Evolutionary conservation across 1,140 invertebrate genomes (phyloP).

Genomic region (Mylabris phalerata): DNA sequence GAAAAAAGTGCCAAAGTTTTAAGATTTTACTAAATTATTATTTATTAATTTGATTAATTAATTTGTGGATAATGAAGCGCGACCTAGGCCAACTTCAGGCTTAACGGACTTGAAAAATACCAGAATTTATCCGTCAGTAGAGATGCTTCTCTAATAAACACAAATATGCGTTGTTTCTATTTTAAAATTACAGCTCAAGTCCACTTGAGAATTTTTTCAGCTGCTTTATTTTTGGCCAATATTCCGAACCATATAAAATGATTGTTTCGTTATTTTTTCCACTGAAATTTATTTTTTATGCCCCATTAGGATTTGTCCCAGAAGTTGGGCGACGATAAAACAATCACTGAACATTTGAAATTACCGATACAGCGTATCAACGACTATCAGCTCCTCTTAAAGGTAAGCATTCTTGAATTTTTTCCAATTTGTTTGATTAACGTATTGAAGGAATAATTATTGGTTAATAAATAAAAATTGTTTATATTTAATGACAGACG

Average conservation of each 20-base stretch:
- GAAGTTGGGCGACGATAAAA: constrained; percentile 82
- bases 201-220: not conserved
- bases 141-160: not conserved
- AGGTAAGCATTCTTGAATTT: constrained; percentile 53
- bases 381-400: constrained; percentile 92
- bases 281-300: constrained; percentile 30
- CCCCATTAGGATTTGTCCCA: constrained; percentile 70
- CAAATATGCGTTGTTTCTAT: not conserved
- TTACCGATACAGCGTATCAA: constrained; percentile 92
- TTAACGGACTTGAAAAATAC: too few relatives aligned
- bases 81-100: too few relatives aligned
- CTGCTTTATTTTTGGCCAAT: not conserved
- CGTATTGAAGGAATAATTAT: too few relatives aligned
- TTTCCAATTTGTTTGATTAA: too few relatives aligned
- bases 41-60: too few relatives aligned
- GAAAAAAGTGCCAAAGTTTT: too few relatives aligned
- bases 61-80: too few relatives aligned
- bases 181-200: not conserved
- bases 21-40: too few relatives aligned
- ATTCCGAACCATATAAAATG: too few relatives aligned
- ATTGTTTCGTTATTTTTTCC: not conserved
- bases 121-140: too few relatives aligned
- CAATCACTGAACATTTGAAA: constrained; percentile 82
- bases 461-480: constrained; percentile 5
- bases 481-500: constrained; percentile 3